phyloP scores from a whole-genome alignment of 2,888 invertebrate species.

The Iselma pallidipennis region DNA sequence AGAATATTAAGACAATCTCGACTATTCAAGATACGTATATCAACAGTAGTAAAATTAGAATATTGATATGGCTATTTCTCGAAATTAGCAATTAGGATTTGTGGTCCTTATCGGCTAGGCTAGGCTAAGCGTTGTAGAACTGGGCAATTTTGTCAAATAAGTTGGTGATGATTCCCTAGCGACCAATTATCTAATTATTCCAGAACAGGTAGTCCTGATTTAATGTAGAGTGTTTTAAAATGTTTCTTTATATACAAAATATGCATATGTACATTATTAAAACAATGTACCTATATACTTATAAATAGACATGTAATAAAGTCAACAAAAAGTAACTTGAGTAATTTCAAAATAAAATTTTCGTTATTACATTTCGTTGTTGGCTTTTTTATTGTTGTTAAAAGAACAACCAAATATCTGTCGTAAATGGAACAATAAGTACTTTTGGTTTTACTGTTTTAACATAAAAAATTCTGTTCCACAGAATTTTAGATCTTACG shows the following conservation, averaged over 20 bases:
- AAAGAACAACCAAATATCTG: too few species aligned
- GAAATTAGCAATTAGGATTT: not conserved
- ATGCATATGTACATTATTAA: not conserved
- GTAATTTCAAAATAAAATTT: too few species aligned
- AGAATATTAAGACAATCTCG: too few species aligned
- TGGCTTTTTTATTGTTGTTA: too few species aligned
- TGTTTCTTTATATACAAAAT: not conserved
- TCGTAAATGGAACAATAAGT: too few species aligned
- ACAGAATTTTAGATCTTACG: too few species aligned
- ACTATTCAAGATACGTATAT: not conserved
- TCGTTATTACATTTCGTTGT: too few species aligned
- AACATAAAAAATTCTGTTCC: too few species aligned
- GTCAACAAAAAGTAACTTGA: too few species aligned
- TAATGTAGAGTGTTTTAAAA: slow-evolving; percentile 14
- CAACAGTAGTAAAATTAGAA: not conserved
- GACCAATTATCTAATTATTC: slow-evolving; percentile 23
- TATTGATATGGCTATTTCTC: not conserved
- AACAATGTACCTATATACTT: too few species aligned
- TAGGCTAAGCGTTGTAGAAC: not conserved
- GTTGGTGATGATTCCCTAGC: slow-evolving; percentile 12
- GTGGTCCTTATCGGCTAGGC: not conserved
- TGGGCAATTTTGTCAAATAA: slow-evolving; percentile 20
- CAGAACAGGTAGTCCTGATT: slow-evolving; percentile 8
- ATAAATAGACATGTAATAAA: too few species aligned
- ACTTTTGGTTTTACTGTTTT: too few species aligned